Conservation (phyloP, 1,140 invertebrate species). For the Scaptodrosophila lebanonensis region DNA sequence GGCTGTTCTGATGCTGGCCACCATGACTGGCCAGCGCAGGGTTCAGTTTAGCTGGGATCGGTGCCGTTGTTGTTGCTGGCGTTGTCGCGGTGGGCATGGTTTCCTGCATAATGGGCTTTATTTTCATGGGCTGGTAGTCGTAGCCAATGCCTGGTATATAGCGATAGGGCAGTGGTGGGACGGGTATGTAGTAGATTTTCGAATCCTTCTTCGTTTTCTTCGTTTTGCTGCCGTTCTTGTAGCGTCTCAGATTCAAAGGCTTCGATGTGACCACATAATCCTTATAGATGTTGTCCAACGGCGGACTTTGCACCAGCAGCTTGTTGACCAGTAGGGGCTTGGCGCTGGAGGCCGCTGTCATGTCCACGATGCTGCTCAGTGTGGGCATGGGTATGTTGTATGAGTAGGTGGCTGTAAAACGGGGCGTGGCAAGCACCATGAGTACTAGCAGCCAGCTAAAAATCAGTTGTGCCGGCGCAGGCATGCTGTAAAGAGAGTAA, state of each 20-base stretch:
- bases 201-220: conserved; percentile 76
- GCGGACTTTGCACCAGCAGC: conserved; percentile 59
- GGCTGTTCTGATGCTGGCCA: background rate
- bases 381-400: conserved; percentile 16
- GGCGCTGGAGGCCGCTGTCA: conserved; percentile 1
- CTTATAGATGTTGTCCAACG: conserved; percentile 63
- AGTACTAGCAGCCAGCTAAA: conserved; percentile 11
- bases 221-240: conserved; percentile 56
- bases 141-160: conserved; percentile 68
- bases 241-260: conserved; percentile 62
- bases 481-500: conserved; percentile 28
- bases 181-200: conserved; percentile 73
- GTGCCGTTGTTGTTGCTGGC: background rate
- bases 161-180: conserved; percentile 69
- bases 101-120: conserved; percentile 54
- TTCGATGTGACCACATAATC: conserved; percentile 69
- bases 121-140: conserved; percentile 73
- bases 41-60: conserved; percentile 5
- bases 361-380: conserved; percentile 12
- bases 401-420: conserved; percentile 24
- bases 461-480: conserved; percentile 5
- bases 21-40: conserved; percentile 11
- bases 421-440: conserved; percentile 12
- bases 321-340: conserved; percentile 26
- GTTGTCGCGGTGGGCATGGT: conserved; percentile 9